Evolutionary conservation across 2,797 vertebrate genomes (phyloP).

Genomic region (Cyprinella venusta): DNA sequence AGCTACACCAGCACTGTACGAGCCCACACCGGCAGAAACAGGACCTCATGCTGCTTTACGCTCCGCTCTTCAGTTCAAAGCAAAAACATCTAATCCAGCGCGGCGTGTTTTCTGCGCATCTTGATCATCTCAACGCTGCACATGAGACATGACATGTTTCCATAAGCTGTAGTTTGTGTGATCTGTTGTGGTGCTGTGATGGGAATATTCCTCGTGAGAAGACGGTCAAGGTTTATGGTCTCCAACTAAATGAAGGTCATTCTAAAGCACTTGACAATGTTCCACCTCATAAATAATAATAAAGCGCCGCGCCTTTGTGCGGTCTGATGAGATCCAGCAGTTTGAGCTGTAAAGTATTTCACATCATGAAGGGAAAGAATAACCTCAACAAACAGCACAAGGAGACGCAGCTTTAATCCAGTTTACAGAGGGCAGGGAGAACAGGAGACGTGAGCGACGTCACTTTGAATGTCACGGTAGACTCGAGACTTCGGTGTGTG

Average conservation of each 20-base stretch:
- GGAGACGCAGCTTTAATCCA: constrained; percentile 64
- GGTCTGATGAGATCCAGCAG: constrained; percentile 19
- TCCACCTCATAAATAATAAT: constrained; percentile 50
- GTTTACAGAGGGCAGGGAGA: constrained; percentile 66
- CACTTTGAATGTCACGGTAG: constrained; percentile 60
- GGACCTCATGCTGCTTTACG: neutral
- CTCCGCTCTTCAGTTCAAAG: neutral
- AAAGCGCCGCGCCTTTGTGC: neutral
- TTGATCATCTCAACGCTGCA: neutral
- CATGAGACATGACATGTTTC: constrained; percentile 30
- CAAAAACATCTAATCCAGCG: neutral
- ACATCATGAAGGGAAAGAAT: constrained; percentile 51
- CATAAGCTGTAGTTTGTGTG: constrained; percentile 37
- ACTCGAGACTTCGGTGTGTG: constrained; percentile 1
- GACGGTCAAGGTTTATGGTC: constrained; percentile 32
- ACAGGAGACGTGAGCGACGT: constrained; percentile 51
- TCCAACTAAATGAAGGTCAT: constrained; percentile 48
- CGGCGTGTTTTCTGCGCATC: neutral
- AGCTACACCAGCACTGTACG: neutral
- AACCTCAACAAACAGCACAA: constrained; percentile 11
- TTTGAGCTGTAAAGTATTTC: constrained; percentile 41
- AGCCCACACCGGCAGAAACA: neutral
- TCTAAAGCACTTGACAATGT: constrained; percentile 30
- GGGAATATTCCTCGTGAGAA: neutral
- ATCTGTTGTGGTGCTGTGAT: neutral